A percentile compares a stretch with the other conserved stretches of the same genome.
phyloP scores from a whole-genome alignment of 1,140 invertebrate species.

The Monochamus saltuarius region DNA sequence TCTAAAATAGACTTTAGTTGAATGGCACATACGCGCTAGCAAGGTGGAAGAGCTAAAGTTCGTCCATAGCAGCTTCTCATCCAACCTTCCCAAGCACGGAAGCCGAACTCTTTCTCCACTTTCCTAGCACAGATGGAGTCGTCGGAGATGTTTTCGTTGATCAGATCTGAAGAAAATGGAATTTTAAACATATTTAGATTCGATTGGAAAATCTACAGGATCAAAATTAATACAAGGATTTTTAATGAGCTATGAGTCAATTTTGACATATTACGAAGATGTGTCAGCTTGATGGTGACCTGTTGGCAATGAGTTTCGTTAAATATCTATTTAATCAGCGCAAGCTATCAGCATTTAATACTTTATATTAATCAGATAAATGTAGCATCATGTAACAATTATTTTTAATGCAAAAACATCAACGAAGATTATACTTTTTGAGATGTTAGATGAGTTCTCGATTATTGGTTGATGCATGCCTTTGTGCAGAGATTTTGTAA shows the following conservation, averaged over 20 bases:
- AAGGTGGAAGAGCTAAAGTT: conserved; percentile 36
- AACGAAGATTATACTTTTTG: no score
- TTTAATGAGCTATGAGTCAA: neutral
- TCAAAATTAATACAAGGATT: neutral
- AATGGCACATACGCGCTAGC: neutral
- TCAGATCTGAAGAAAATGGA: conserved; percentile 28
- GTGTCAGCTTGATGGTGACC: neutral
- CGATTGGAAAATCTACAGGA: neutral
- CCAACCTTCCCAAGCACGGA: conserved; percentile 69
- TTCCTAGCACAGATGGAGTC: conserved; percentile 67
- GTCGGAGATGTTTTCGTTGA: conserved; percentile 67
- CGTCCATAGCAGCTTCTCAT: conserved; percentile 65
- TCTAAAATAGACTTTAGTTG: no score
- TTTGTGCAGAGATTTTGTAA: no score
- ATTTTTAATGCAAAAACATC: no score
- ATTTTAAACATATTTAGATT: neutral
- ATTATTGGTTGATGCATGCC: no score
- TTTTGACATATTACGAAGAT: neutral
- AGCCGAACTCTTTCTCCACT: conserved; percentile 63
- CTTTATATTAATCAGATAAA: no score
- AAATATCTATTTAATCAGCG: neutral
- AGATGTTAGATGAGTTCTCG: no score
- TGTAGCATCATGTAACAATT: no score
- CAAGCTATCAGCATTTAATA: neutral
- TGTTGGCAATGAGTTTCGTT: neutral